Conservation (phyloP, 2,113 vertebrate species). For the Scomber japonicus region DNA sequence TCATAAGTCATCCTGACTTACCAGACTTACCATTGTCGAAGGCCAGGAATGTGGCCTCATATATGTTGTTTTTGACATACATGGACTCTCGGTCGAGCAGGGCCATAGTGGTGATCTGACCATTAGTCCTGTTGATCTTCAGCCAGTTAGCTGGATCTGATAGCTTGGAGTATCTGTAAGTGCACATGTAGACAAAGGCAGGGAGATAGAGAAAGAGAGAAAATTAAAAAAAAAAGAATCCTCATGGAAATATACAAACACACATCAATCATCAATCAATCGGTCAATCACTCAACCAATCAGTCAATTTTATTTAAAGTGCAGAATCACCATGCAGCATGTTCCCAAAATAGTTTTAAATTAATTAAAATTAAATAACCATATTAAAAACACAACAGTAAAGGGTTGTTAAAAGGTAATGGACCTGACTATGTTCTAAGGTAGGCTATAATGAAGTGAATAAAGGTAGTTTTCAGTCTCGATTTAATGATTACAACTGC, state of each 20-base stretch:
- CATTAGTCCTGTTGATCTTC: conserved; percentile 94
- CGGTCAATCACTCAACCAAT: too few relatives aligned
- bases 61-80: conserved; percentile 94
- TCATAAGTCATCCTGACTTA: conserved; percentile 63
- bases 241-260: conserved; percentile 1
- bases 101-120: conserved; percentile 95
- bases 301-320: too few relatives aligned
- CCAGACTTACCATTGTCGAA: conserved; percentile 94
- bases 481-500: too few relatives aligned
- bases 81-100: conserved; percentile 95
- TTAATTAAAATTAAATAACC: too few relatives aligned
- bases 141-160: conserved; percentile 98
- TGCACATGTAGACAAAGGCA: background rate
- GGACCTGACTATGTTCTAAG: too few relatives aligned
- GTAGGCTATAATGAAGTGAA: too few relatives aligned
- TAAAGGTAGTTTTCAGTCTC: too few relatives aligned
- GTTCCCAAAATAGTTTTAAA: too few relatives aligned
- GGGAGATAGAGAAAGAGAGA: background rate
- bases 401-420: too few relatives aligned
- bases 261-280: background rate
- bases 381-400: too few relatives aligned
- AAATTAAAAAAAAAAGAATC: conserved; percentile 21
- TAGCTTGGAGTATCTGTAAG: conserved; percentile 93
- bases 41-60: conserved; percentile 97
- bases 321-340: too few relatives aligned